Evolutionary conservation across 2,888 invertebrate genomes (phyloP).

Genomic region (Cryptus armator): DNA sequence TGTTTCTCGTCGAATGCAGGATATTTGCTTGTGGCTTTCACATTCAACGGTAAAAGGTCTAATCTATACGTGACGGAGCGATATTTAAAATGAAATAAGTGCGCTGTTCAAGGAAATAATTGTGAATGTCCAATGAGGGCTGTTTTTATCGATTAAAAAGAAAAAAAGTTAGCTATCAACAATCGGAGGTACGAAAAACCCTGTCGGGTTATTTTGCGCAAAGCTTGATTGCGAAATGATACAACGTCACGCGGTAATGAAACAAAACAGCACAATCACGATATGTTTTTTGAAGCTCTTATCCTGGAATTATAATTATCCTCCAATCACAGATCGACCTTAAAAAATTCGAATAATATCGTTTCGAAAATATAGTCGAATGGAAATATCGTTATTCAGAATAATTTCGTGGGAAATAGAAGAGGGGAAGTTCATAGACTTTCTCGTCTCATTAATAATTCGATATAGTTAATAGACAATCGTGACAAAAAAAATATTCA

Average conservation of each 20-base stretch:
- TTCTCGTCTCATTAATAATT: slow-evolving; percentile 14
- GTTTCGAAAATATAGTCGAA: not conserved
- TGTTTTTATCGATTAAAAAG: not conserved
- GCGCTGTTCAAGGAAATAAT: slow-evolving; percentile 8
- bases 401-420: not conserved
- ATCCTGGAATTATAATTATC: not conserved
- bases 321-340: not conserved
- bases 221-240: slow-evolving; percentile 3
- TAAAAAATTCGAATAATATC: not conserved
- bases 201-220: slow-evolving; percentile 15
- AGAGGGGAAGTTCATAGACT: slow-evolving; percentile 30
- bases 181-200: slow-evolving; percentile 7
- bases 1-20: slow-evolving; percentile 29
- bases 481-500: slow-evolving; percentile 62
- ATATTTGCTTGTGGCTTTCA: not conserved
- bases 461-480: slow-evolving; percentile 61
- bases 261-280: not conserved
- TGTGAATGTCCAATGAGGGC: slow-evolving; percentile 11
- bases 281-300: slow-evolving; percentile 5
- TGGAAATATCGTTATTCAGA: not conserved
- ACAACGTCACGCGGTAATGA: not conserved
- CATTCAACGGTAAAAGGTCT: slow-evolving; percentile 14
- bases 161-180: slow-evolving; percentile 1
- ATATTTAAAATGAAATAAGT: slow-evolving; percentile 23
- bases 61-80: slow-evolving; percentile 19